Conservation (phyloP, 2,113 vertebrate genomes). For the Holacanthus passer region DNA sequence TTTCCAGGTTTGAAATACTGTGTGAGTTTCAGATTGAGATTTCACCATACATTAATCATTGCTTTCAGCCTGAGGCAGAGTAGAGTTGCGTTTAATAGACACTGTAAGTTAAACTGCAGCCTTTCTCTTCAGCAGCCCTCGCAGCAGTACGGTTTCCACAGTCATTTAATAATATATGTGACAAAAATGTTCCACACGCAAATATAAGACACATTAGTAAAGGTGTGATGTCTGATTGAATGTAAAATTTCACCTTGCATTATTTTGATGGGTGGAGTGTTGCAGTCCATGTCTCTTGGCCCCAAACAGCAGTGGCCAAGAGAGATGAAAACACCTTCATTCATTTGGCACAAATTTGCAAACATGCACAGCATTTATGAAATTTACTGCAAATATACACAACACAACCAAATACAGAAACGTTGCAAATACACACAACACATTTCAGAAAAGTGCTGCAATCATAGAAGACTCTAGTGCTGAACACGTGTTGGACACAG, state of each 20-base stretch:
- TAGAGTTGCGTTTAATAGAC: conserved; percentile 17
- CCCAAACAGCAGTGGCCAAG: no score
- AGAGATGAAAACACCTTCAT: no score
- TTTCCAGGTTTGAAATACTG: conserved; percentile 18
- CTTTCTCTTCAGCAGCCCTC: background rate
- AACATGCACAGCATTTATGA: no score
- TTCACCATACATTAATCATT: conserved; percentile 43
- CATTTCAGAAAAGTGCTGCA: no score
- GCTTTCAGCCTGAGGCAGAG: conserved; percentile 28
- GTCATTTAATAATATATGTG: background rate
- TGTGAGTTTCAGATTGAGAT: conserved; percentile 14
- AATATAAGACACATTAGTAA: background rate
- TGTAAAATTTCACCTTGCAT: background rate
- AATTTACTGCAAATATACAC: no score
- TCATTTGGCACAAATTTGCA: no score
- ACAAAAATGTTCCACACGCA: background rate
- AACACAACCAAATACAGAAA: no score
- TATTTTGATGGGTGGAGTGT: background rate
- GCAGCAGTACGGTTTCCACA: conserved; percentile 5
- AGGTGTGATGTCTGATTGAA: background rate
- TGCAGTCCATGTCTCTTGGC: background rate
- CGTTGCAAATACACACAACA: no score
- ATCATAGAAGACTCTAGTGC: no score
- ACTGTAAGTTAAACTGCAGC: conserved; percentile 6
- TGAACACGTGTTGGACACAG: no score